Evolutionary conservation across 2,888 invertebrate genomes (phyloP).

Genomic region (Panzeria rudis): DNA sequence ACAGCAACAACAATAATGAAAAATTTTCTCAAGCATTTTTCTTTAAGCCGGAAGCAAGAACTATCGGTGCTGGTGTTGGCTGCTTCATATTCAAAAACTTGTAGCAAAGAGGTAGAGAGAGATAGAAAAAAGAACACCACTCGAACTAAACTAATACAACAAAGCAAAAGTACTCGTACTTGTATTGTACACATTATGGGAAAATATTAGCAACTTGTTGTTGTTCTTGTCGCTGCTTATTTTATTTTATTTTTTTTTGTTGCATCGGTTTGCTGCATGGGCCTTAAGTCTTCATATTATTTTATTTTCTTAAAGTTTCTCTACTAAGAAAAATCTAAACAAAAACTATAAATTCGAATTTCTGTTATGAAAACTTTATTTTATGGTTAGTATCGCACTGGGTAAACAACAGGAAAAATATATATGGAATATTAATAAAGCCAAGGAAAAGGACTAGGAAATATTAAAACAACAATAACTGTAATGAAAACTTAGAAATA

Average conservation of each 20-base stretch:
- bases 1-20: conserved; percentile 14
- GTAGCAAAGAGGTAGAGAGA: too few relatives aligned
- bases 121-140: conserved; percentile 4
- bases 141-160: conserved; percentile 32
- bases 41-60: conserved; percentile 32
- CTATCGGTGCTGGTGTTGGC: conserved; percentile 8
- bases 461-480: conserved; percentile 15
- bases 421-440: conserved; percentile 27
- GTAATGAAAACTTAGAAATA: conserved; percentile 4
- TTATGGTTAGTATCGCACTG: conserved; percentile 61
- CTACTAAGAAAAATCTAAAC: conserved; percentile 56
- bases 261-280: conserved; percentile 19
- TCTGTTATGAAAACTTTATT: conserved; percentile 69
- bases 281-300: conserved; percentile 40
- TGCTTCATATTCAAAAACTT: conserved; percentile 27
- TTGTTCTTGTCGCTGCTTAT: not conserved
- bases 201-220: conserved; percentile 21
- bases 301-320: conserved; percentile 26
- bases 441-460: not conserved
- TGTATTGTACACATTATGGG: not conserved
- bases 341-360: conserved; percentile 68
- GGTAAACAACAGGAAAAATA: conserved; percentile 57
- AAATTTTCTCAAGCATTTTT: conserved; percentile 42
- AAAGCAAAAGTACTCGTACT: not conserved
- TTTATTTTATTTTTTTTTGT: not conserved